These are phyloP conservation scores for Dysidea cf. avara DNA, from an alignment of 37 sponge, comb jelly and placozoan genomes.

Conservation along the genomic window DNA sequence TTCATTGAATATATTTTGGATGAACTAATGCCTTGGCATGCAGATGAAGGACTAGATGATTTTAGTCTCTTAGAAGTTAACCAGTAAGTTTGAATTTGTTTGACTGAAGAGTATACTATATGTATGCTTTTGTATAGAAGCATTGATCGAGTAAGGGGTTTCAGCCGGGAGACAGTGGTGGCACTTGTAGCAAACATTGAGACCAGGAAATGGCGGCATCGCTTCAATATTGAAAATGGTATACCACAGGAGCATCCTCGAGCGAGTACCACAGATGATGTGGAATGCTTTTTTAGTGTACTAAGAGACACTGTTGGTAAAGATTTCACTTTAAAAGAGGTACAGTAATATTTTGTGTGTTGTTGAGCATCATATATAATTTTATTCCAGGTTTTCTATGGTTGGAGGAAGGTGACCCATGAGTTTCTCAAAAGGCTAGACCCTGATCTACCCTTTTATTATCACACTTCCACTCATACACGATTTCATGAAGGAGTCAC, in stretches of 20 bases:
- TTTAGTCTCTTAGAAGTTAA: slow-evolving; percentile 19
- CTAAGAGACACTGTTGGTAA: slow-evolving; percentile 14
- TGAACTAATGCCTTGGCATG: slow-evolving; percentile 27
- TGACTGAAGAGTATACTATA: background rate
- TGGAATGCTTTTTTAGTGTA: slow-evolving; percentile 10
- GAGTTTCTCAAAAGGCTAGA: slow-evolving; percentile 17
- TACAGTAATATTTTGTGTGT: background rate
- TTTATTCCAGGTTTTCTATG: slow-evolving; percentile 13
- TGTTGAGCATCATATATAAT: no score
- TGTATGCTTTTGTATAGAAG: background rate
- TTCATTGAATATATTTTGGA: slow-evolving; percentile 2
- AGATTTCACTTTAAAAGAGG: slow-evolving; percentile 17
- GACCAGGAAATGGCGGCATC: slow-evolving; percentile 8
- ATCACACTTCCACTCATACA: background rate
- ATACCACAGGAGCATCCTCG: slow-evolving; percentile 3
- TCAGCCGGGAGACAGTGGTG: slow-evolving; percentile 11
- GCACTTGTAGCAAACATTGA: slow-evolving; percentile 2
- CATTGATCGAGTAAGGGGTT: slow-evolving; percentile 2
- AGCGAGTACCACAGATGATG: slow-evolving; percentile 18
- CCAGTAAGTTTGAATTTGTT: background rate
- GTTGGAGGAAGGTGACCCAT: slow-evolving; percentile 13
- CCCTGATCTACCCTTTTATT: slow-evolving; percentile 14
- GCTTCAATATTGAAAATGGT: background rate
- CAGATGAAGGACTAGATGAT: slow-evolving; percentile 2
- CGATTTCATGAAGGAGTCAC: slow-evolving; percentile 13